These are phyloP conservation scores for Eristalis pertinax DNA, from an alignment of 2,888 invertebrate genomes.

Conservation along the genomic window DNA sequence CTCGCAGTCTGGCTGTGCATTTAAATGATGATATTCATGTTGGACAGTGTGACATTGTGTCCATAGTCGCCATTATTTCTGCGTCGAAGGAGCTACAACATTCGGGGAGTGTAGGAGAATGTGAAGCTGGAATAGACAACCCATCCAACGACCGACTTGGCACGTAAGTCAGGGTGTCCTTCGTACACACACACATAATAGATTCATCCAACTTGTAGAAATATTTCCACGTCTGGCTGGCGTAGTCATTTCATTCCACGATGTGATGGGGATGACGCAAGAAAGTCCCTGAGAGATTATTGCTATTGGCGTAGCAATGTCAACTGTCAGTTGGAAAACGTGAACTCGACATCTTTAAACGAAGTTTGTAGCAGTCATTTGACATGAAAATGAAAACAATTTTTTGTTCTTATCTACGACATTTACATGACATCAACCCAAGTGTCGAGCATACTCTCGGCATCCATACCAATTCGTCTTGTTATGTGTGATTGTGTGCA, in stretches of 20 bases:
- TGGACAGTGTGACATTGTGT: no score
- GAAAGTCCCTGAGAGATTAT: background rate
- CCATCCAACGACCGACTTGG: no score
- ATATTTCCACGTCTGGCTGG: background rate
- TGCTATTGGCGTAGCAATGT: background rate
- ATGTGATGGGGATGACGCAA: background rate
- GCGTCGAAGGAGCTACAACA: no score
- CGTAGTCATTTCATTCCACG: background rate
- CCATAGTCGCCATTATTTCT: no score
- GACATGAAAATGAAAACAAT: background rate
- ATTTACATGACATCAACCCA: background rate
- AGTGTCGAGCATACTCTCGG: background rate
- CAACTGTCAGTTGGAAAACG: background rate
- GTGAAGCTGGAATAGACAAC: no score
- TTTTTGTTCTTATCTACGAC: background rate
- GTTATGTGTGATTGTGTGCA: constrained; percentile 10
- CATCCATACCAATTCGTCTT: constrained; percentile 1
- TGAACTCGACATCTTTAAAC: background rate
- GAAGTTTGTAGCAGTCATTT: background rate
- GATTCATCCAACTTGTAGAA: background rate
- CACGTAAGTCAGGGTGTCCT: no score
- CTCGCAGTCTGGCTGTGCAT: no score
- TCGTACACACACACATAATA: background rate
- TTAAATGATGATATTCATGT: no score
- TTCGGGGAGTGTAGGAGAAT: no score